Percentiles rank a stretch among this genome's conserved stretches.
Conservation (phyloP, 2,113 vertebrate genomes). For the Reinhardtius hippoglossoides region DNA sequence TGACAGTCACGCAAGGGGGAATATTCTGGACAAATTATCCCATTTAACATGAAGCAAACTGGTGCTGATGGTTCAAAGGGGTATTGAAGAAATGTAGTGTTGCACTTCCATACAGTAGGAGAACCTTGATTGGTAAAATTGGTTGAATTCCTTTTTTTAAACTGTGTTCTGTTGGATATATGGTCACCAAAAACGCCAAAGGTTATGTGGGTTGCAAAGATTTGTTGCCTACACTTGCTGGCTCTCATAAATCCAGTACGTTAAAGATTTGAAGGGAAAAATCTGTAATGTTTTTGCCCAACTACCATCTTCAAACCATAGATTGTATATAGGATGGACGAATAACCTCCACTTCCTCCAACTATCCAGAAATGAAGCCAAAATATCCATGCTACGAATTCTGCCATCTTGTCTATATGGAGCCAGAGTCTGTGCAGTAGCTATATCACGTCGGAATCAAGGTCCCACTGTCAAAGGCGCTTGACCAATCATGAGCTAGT, state of each 20-base stretch:
- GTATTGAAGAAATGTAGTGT: background rate
- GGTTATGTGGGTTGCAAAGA: background rate
- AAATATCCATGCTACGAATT: too few relatives aligned
- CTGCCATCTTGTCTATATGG: too few relatives aligned
- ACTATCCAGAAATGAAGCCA: too few relatives aligned
- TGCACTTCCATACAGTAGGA: background rate
- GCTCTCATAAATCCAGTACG: background rate
- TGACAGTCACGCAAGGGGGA: slow-evolving; percentile 5
- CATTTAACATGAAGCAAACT: background rate
- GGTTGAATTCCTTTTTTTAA: background rate
- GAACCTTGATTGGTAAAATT: background rate
- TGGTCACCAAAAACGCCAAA: background rate
- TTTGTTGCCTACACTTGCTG: background rate
- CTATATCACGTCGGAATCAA: too few relatives aligned
- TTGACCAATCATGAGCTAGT: too few relatives aligned
- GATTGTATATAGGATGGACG: too few relatives aligned
- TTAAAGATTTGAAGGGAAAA: background rate
- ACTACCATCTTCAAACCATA: too few relatives aligned
- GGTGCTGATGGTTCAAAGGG: background rate
- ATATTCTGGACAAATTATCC: background rate
- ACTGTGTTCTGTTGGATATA: too few relatives aligned
- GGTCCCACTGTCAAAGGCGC: too few relatives aligned
- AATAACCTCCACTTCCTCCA: too few relatives aligned
- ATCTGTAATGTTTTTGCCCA: too few relatives aligned
- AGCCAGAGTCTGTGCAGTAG: too few relatives aligned